phyloP scores from a whole-genome alignment of 2,113 vertebrate genomes.

The Apus apus region DNA sequence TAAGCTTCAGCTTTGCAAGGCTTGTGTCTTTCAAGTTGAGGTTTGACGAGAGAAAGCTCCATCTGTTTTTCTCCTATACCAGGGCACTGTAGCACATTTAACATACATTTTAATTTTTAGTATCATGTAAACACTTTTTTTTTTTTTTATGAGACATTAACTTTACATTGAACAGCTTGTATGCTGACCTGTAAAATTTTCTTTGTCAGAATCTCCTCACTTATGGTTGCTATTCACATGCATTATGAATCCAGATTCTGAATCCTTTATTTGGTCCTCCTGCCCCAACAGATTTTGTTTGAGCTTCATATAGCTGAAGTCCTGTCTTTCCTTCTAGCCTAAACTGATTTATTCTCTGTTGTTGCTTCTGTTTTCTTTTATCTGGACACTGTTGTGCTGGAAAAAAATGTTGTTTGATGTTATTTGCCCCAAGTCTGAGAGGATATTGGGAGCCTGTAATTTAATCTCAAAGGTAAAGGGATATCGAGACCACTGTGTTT shows the following conservation, averaged over 20 bases:
- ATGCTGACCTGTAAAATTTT: background rate
- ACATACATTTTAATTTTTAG: constrained; percentile 20
- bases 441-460: background rate
- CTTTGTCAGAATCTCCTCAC: background rate
- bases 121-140: background rate
- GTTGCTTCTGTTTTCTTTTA: background rate
- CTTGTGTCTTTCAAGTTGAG: constrained; percentile 51
- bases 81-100: background rate
- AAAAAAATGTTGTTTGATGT: background rate
- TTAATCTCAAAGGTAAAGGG: background rate
- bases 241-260: background rate
- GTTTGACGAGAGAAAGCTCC: constrained; percentile 42
- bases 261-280: background rate
- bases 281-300: background rate
- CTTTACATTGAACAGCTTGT: constrained; percentile 53
- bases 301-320: background rate
- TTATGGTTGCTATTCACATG: background rate
- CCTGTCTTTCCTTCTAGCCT: background rate
- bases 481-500: background rate
- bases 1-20: constrained; percentile 22
- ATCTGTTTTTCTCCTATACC: constrained; percentile 63
- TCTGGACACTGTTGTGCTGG: background rate
- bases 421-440: background rate
- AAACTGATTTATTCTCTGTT: background rate
- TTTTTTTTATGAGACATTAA: constrained; percentile 14